phyloP scores from a whole-genome alignment of 2,113 vertebrate genomes.

The Passer montanus region DNA sequence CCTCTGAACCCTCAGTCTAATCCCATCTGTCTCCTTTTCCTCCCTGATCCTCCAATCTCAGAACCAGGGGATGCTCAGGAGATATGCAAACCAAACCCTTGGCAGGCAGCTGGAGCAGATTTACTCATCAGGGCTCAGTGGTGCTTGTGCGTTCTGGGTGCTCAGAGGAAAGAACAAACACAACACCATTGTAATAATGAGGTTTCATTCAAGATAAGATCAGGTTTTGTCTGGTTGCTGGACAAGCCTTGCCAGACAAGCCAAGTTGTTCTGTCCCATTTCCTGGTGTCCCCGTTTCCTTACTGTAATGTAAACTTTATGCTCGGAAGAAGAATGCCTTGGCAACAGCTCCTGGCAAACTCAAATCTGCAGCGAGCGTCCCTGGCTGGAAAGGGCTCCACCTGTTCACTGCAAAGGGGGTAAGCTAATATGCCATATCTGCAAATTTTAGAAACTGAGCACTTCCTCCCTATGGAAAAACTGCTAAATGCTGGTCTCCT shows the following conservation, averaged over 20 bases:
- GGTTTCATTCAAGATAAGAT: slow-evolving; percentile 30
- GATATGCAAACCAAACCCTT: background rate
- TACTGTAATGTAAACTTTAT: background rate
- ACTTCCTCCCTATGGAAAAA: slow-evolving; percentile 66
- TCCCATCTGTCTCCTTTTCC: background rate
- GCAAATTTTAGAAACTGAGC: slow-evolving; percentile 64
- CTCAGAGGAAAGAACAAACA: background rate
- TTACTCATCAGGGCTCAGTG: background rate
- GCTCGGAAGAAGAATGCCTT: background rate
- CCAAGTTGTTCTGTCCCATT: background rate
- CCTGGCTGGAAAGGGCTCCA: slow-evolving; percentile 25
- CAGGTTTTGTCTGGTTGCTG: background rate
- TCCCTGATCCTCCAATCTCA: background rate
- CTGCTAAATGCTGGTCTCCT: slow-evolving; percentile 21
- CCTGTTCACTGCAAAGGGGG: background rate
- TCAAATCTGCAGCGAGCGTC: background rate
- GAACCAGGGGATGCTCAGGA: background rate
- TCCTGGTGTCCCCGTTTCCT: background rate
- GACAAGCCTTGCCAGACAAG: background rate
- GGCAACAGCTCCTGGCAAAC: background rate
- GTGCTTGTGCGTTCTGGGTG: background rate
- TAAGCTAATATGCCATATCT: background rate
- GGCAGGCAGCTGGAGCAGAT: background rate
- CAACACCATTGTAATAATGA: background rate
- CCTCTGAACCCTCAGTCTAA: background rate